phyloP scores from a whole-genome alignment of 2,888 invertebrate species.

The Diaprepes abbreviatus region DNA sequence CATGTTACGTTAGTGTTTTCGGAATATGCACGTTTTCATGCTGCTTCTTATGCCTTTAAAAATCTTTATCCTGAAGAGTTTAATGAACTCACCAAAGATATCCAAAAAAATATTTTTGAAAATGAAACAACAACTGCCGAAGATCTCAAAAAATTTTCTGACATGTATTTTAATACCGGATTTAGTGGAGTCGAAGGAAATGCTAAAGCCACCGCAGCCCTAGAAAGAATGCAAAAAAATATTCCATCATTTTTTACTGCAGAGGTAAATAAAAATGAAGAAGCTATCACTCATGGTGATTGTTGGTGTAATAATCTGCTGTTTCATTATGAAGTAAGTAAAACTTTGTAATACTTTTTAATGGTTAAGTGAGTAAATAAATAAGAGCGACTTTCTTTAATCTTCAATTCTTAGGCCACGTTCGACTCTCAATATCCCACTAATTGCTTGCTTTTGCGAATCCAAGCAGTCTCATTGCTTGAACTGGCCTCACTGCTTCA shows the following conservation, averaged over 20 bases:
- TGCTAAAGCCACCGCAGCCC: background rate
- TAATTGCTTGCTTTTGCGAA: too few relatives aligned
- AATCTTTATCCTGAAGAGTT: constrained; percentile 55
- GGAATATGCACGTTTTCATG: constrained; percentile 60
- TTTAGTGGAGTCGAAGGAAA: constrained; percentile 27
- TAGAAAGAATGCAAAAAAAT: constrained; percentile 7
- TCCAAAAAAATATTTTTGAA: constrained; percentile 33
- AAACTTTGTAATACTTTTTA: too few relatives aligned
- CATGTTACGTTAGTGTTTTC: constrained; percentile 57
- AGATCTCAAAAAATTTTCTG: background rate
- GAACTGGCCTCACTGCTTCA: too few relatives aligned
- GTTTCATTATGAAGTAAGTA: constrained; percentile 52
- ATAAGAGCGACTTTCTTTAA: too few relatives aligned
- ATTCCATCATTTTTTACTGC: constrained; percentile 3
- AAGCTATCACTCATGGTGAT: constrained; percentile 56
- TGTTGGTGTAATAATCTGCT: constrained; percentile 59
- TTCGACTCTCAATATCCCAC: too few relatives aligned
- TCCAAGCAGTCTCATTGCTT: too few relatives aligned
- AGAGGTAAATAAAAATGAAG: background rate
- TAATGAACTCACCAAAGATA: constrained; percentile 23
- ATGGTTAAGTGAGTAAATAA: too few relatives aligned
- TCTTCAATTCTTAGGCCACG: too few relatives aligned
- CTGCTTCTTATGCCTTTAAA: constrained; percentile 57
- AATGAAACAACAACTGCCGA: background rate
- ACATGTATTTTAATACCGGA: constrained; percentile 22